phyloP scores from a whole-genome alignment of 2,113 vertebrate genomes.

The Hemibagrus wyckioides region DNA sequence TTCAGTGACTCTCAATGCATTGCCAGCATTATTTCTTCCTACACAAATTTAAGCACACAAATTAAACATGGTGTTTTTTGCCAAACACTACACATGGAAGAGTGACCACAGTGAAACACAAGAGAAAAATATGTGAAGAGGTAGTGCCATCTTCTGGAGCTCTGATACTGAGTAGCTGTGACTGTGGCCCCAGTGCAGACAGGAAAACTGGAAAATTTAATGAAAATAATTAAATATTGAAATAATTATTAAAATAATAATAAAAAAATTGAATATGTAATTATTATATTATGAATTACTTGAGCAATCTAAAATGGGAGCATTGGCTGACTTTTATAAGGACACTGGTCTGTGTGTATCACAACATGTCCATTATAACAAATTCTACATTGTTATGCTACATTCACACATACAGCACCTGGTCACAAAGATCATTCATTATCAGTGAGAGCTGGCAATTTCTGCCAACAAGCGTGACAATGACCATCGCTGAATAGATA shows the following conservation, averaged over 20 bases:
- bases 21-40: neutral
- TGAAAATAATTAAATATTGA: neutral
- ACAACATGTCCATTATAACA: neutral
- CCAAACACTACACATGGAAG: neutral
- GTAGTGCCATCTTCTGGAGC: conserved; percentile 52
- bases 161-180: neutral
- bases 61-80: neutral
- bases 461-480: no score
- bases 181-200: neutral
- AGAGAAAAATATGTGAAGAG: conserved; percentile 31
- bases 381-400: no score
- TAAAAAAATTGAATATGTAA: neutral
- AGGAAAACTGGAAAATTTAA: neutral
- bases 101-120: neutral
- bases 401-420: neutral
- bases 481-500: no score
- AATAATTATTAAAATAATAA: no score
- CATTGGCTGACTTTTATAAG: neutral
- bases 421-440: no score
- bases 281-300: neutral
- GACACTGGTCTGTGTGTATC: neutral
- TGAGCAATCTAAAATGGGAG: neutral
- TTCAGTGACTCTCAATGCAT: neutral
- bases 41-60: conserved; percentile 9
- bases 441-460: no score